These are phyloP conservation scores for Peucedramus taeniatus DNA, from an alignment of 2,113 vertebrate species.

Conservation along the genomic window DNA sequence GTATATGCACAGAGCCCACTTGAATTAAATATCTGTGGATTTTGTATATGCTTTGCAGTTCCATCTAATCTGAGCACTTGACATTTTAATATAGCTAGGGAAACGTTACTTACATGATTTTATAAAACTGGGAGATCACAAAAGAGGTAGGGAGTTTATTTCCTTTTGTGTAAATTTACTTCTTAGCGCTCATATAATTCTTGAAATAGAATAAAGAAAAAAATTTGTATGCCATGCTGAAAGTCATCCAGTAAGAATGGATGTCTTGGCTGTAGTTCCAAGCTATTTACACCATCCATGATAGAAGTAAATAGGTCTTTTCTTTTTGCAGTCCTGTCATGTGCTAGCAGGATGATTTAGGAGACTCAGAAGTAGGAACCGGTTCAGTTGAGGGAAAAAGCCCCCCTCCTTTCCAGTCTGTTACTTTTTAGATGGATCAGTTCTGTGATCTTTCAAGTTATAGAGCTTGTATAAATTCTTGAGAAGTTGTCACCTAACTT, in stretches of 20 bases:
- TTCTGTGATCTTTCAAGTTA: not conserved
- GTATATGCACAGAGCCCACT: not conserved
- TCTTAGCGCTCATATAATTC: not conserved
- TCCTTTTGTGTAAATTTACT: not conserved
- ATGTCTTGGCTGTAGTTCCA: not conserved
- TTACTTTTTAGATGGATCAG: not conserved
- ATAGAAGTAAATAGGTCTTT: not conserved
- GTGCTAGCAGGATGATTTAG: not conserved
- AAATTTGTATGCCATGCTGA: not conserved
- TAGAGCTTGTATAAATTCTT: not conserved
- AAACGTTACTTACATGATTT: not conserved
- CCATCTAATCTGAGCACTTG: not conserved
- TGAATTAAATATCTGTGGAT: not conserved
- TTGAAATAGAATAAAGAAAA: not conserved
- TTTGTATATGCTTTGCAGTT: not conserved
- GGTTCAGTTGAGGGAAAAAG: not conserved
- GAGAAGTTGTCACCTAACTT: not conserved
- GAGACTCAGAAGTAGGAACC: not conserved
- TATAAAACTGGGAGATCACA: not conserved
- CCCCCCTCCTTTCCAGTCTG: not conserved
- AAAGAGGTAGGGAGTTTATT: not conserved
- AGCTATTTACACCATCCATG: not conserved
- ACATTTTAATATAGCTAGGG: not conserved
- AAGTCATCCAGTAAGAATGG: not conserved
- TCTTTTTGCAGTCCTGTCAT: not conserved